These are phyloP conservation scores for Netelia fuscicornis DNA, from an alignment of 2,888 invertebrate genomes.

Conservation along the genomic window DNA sequence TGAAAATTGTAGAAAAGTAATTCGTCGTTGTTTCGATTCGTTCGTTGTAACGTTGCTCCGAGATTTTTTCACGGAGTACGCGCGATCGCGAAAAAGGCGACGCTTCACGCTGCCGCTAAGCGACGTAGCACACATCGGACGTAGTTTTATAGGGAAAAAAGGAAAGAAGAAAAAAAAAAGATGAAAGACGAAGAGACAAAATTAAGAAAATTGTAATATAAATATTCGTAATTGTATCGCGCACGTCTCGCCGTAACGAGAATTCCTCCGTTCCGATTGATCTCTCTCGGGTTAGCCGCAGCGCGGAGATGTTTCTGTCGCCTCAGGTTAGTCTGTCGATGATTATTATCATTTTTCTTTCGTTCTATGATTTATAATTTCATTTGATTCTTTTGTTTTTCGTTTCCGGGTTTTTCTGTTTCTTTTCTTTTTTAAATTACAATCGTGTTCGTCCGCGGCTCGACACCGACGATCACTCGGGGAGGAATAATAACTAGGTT, in stretches of 20 bases:
- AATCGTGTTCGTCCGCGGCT: conserved; percentile 30
- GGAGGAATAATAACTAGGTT: background rate
- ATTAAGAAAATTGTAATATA: too few relatives aligned
- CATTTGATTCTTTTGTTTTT: conserved; percentile 49
- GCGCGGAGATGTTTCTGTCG: conserved; percentile 81
- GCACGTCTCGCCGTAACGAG: conserved; percentile 14
- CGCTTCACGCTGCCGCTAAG: conserved; percentile 80
- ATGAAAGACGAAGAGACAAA: background rate
- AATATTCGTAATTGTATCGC: too few relatives aligned
- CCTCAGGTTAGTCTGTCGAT: conserved; percentile 83
- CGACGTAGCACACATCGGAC: conserved; percentile 29
- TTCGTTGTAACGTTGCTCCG: background rate
- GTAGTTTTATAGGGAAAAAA: conserved; percentile 26
- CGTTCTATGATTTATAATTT: conserved; percentile 69
- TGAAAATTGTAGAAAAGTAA: background rate
- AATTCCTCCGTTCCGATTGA: conserved; percentile 50
- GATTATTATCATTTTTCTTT: conserved; percentile 76
- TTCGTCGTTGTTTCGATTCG: background rate
- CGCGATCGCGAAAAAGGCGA: conserved; percentile 78
- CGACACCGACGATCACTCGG: conserved; percentile 22
- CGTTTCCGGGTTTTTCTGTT: conserved; percentile 72
- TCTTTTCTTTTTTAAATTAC: conserved; percentile 23
- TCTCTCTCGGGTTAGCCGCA: conserved; percentile 77
- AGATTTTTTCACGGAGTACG: conserved; percentile 75
- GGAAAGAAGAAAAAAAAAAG: conserved; percentile 21